phyloP scores from a whole-genome alignment of 92 coral and sea anemone genomes.

The Palythoa grandis region DNA sequence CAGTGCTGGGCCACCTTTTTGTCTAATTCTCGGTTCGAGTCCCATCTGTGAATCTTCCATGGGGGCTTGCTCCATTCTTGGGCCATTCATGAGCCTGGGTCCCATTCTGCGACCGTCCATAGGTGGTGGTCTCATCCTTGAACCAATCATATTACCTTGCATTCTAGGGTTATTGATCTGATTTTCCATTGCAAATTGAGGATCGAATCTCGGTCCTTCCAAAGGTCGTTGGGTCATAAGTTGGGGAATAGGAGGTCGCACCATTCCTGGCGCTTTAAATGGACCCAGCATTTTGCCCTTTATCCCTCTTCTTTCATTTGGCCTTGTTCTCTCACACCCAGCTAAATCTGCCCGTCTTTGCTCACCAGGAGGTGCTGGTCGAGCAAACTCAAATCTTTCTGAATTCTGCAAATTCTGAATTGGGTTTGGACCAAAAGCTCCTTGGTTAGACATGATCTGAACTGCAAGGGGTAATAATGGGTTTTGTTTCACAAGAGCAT shows the following conservation, averaged over 20 bases:
- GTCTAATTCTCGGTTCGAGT: not conserved
- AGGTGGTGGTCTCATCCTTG: not conserved
- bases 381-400: slow-evolving; percentile 23
- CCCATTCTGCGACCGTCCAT: slow-evolving; percentile 10
- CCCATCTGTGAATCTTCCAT: not conserved
- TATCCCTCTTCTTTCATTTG: not conserved
- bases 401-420: not conserved
- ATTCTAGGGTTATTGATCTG: not conserved
- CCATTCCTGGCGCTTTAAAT: not conserved
- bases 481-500: slow-evolving; percentile 37
- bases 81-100: slow-evolving; percentile 3
- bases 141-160: not conserved
- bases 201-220: slow-evolving; percentile 5
- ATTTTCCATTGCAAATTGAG: not conserved
- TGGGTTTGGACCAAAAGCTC: slow-evolving; percentile 20
- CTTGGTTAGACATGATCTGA: slow-evolving; percentile 16
- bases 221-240: not conserved
- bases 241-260: not conserved
- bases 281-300: not conserved
- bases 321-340: slow-evolving; percentile 5
- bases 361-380: slow-evolving; percentile 26
- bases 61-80: not conserved
- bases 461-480: slow-evolving; percentile 33
- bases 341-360: not conserved
- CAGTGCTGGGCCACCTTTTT: not conserved